Percentiles rank a stretch among this genome's conserved stretches.
These are phyloP conservation scores for Callithrix jacchus DNA, from an alignment of 2,113 vertebrate species.

Conservation along the genomic window DNA sequence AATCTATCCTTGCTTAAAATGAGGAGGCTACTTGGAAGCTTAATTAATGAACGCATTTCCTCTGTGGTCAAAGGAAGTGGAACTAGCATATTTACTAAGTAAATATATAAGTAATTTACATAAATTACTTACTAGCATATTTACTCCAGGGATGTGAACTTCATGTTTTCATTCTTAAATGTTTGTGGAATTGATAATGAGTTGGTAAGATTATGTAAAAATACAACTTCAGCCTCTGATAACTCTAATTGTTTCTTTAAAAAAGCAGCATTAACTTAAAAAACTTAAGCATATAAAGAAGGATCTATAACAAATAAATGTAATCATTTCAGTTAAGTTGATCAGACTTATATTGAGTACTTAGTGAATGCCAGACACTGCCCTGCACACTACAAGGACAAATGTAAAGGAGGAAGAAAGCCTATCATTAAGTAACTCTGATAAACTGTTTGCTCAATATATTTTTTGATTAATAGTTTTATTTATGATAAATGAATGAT, in stretches of 20 bases:
- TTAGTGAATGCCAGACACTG: background rate
- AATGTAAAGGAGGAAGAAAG: background rate
- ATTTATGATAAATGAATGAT: background rate
- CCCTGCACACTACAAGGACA: background rate
- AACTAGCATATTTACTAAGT: background rate
- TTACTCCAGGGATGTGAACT: background rate
- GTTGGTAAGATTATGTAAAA: constrained; percentile 17
- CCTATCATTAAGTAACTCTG: background rate
- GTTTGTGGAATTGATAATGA: background rate
- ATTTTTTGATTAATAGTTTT: background rate
- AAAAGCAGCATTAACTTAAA: background rate
- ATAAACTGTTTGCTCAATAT: background rate
- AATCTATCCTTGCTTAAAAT: background rate
- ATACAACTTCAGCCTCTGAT: background rate
- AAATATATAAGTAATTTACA: too few species aligned
- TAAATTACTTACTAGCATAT: background rate
- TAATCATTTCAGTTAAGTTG: background rate
- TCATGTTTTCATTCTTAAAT: constrained; percentile 9
- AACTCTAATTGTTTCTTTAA: background rate
- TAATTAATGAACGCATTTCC: background rate
- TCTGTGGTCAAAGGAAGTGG: background rate
- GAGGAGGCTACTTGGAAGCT: background rate
- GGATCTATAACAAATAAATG: background rate
- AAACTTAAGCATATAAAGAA: background rate
- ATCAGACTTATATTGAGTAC: background rate